phyloP scores from a whole-genome alignment of 2,797 vertebrate species.

The Vireo griseus region DNA sequence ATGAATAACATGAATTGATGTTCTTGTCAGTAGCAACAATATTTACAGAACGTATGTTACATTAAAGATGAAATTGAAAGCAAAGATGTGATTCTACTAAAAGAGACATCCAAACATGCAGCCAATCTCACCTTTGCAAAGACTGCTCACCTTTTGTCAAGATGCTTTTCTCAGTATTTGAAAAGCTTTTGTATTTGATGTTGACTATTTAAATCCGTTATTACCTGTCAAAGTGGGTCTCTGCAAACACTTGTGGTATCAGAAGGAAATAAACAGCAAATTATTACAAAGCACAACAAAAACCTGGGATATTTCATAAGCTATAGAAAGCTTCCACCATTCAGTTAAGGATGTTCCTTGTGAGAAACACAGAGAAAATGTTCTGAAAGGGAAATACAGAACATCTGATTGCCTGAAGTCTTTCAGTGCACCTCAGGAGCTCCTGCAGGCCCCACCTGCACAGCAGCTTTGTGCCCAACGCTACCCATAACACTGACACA shows the following conservation, averaged over 20 bases:
- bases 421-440: background rate
- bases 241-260: background rate
- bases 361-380: background rate
- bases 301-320: background rate
- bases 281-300: slow-evolving; percentile 14
- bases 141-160: background rate
- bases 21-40: slow-evolving; percentile 61
- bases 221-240: slow-evolving; percentile 12
- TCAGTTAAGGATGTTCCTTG: background rate
- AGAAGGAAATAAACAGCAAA: slow-evolving; percentile 28
- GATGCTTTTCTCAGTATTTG: slow-evolving; percentile 22
- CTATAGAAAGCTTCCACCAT: background rate
- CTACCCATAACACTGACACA: background rate
- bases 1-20: slow-evolving; percentile 62
- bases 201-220: slow-evolving; percentile 34
- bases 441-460: background rate
- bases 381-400: background rate
- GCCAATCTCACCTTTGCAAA: background rate
- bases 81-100: slow-evolving; percentile 21
- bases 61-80: slow-evolving; percentile 60
- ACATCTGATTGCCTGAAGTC: background rate
- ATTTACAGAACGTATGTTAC: slow-evolving; percentile 62
- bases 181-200: slow-evolving; percentile 35
- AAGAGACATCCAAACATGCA: background rate
- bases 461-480: background rate